phyloP scores from a whole-genome alignment of 92 coral and sea anemone genomes.

The Epizoanthus rinbou region DNA sequence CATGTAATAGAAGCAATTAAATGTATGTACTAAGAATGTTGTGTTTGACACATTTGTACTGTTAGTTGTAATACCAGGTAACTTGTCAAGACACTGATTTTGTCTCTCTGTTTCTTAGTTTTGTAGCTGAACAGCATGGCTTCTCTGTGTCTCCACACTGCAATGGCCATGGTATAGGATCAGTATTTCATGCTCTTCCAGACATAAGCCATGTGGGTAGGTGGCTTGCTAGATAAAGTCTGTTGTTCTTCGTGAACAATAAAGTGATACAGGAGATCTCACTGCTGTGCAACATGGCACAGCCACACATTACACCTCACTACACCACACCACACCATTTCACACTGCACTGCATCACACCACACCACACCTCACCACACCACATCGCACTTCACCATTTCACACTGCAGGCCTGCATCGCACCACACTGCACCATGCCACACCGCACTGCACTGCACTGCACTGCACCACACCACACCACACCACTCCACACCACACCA shows the following conservation, averaged over 20 bases:
- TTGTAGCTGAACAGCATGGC: conserved; percentile 74
- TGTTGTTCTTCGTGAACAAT: background rate
- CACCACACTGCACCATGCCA: background rate
- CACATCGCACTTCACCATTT: background rate
- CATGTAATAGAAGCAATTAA: too few relatives aligned
- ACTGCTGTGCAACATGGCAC: too few relatives aligned
- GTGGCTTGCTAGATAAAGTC: background rate
- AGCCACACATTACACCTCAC: too few relatives aligned
- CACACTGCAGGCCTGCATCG: too few relatives aligned
- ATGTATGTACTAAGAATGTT: too few relatives aligned
- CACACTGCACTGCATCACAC: too few relatives aligned
- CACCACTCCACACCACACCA: background rate
- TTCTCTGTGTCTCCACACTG: conserved; percentile 74
- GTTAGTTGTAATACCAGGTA: too few relatives aligned
- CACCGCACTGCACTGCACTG: background rate
- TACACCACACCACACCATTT: too few relatives aligned
- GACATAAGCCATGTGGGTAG: conserved; percentile 84
- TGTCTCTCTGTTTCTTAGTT: conserved; percentile 46
- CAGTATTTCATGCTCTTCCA: conserved; percentile 90
- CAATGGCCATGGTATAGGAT: conserved; percentile 96
- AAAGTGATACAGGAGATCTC: too few relatives aligned
- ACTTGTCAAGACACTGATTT: too few relatives aligned
- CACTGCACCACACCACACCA: background rate
- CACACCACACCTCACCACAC: background rate
- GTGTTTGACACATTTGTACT: too few relatives aligned